These are phyloP conservation scores for Schizopygopsis pylzovi DNA, from an alignment of 2,797 vertebrate species.

Conservation along the genomic window DNA sequence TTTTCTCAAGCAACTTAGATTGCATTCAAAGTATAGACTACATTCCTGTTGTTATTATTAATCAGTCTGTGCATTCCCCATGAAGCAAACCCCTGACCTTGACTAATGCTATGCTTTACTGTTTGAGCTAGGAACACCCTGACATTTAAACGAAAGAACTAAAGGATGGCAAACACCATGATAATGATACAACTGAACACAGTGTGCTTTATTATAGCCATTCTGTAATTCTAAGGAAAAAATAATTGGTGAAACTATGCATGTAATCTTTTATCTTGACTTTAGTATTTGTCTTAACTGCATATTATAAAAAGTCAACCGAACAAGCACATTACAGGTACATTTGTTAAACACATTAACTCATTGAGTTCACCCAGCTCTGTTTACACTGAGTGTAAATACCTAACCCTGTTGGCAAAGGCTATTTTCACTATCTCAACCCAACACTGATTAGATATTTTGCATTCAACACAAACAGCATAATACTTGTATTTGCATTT, in stretches of 20 bases:
- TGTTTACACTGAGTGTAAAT: neutral
- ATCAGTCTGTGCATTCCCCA: too few relatives aligned
- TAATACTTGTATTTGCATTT: neutral
- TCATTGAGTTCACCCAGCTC: neutral
- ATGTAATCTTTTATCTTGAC: neutral
- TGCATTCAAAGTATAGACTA: neutral
- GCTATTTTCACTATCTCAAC: neutral
- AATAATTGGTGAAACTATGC: neutral
- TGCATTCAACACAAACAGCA: neutral
- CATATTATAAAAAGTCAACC: slow-evolving; percentile 1
- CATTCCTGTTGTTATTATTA: neutral
- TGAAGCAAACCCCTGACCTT: neutral
- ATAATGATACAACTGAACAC: neutral
- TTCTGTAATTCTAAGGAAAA: neutral
- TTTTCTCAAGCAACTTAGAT: neutral
- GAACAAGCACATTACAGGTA: neutral
- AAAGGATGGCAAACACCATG: neutral
- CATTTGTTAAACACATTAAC: neutral
- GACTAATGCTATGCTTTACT: neutral
- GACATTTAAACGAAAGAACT: neutral
- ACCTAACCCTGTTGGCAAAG: neutral
- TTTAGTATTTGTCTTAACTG: neutral
- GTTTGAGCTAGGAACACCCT: neutral
- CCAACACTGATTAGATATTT: neutral
- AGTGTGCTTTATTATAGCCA: neutral